Conservation (phyloP, 2,113 vertebrate genomes). For the Uria lomvia region DNA sequence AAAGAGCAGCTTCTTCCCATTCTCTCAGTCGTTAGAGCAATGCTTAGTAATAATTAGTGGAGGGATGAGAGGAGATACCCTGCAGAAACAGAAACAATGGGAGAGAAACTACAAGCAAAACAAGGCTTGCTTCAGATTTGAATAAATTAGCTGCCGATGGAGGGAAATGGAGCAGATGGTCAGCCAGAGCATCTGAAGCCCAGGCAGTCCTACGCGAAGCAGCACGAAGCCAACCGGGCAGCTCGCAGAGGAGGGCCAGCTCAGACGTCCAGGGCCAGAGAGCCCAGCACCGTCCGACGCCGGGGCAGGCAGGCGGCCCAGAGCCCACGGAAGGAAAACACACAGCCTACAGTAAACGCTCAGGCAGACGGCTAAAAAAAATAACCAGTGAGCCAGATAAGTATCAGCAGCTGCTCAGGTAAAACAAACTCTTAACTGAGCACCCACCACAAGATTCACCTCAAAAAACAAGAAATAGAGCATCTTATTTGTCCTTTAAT, state of each 20-base stretch:
- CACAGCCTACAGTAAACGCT: background rate
- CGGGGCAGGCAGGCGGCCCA: background rate
- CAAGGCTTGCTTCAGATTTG: background rate
- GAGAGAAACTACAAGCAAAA: background rate
- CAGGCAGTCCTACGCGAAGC: background rate
- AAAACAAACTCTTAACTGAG: conserved; percentile 7
- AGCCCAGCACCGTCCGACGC: accelerated
- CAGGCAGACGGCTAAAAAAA: background rate
- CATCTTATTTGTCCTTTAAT: conserved; percentile 18
- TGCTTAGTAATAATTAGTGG: background rate
- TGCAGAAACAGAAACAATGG: background rate
- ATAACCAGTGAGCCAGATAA: background rate
- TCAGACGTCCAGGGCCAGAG: background rate
- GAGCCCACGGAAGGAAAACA: background rate
- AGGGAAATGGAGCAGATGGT: background rate
- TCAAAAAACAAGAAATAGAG: background rate
- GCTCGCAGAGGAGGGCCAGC: background rate
- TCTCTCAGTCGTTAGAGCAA: background rate
- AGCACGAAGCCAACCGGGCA: background rate
- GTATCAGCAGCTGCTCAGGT: background rate
- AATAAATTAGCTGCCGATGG: conserved; percentile 11
- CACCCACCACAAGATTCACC: background rate
- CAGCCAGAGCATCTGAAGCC: background rate
- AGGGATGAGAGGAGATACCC: background rate
- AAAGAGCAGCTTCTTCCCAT: background rate